phyloP scores from a whole-genome alignment of 2,888 invertebrate species.

The Dryocosmus kuriphilus region DNA sequence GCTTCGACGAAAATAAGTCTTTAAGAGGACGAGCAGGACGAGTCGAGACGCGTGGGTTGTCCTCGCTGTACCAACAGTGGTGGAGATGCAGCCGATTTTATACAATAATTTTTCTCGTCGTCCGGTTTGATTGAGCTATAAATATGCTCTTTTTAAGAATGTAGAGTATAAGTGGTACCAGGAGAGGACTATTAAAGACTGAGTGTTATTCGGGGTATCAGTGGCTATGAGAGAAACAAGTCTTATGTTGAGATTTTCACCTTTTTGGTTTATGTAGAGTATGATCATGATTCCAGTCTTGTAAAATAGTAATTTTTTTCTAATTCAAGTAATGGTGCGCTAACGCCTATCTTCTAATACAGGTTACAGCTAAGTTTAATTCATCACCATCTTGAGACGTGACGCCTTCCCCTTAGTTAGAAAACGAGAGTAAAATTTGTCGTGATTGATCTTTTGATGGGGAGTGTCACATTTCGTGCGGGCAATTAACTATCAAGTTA shows the following conservation, averaged over 20 bases:
- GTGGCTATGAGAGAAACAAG: neutral
- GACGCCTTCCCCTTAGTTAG: no score
- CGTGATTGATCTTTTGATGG: no score
- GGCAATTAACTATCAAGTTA: no score
- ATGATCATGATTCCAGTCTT: neutral
- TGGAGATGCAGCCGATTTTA: constrained; percentile 31
- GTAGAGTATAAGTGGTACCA: neutral
- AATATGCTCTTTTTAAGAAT: neutral
- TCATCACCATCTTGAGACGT: no score
- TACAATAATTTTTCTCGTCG: constrained; percentile 32
- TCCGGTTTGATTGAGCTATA: constrained; percentile 14
- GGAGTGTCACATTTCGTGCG: no score
- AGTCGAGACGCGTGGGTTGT: constrained; percentile 23
- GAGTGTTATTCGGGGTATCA: constrained; percentile 19
- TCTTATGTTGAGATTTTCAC: neutral
- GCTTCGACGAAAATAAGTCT: constrained; percentile 32
- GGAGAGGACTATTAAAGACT: neutral
- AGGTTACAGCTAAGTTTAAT: no score
- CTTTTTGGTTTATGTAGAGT: neutral
- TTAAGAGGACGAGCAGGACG: constrained; percentile 14
- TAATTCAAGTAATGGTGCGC: no score
- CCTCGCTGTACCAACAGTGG: neutral
- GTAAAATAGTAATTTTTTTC: neutral
- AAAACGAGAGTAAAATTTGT: no score
- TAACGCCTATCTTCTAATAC: no score